Evolutionary conservation across 2,113 vertebrate species (phyloP), one percentile per base, ranked within the genome.

Genomic region (Platichthys stellatus): DNA sequence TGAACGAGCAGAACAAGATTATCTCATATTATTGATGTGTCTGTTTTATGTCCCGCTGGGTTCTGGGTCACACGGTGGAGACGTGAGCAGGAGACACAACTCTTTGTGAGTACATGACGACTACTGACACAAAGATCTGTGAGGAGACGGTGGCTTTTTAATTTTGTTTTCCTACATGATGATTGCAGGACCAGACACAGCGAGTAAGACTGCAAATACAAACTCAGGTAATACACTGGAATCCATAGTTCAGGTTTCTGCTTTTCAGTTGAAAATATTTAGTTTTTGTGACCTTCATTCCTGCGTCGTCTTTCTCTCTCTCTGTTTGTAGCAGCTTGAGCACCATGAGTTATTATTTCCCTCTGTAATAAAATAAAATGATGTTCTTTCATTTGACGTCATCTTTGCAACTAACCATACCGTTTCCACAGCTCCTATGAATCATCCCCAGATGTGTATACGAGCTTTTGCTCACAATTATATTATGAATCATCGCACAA

Each of bases 141-240:
- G 61, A 81, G 14, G n/a, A 15, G 54, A 70, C 7, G n/a, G 20
- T 43, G 2, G 35, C 2, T 64, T 24, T 23, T 45, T 10, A 5
- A 31, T 61, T 66, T 40, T 31, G 31, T 57, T 24, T 14, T 2
- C 20, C 14, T 15, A 56, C n/a, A 28, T 21, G 17, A 66, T 78
- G 78, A 82, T 74, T 61, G 38, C 43, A 2, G 74, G 58, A 79
- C 35, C 61, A 3, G 83, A 77, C 9, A 8, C 43, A 26, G 38
- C 15, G 40, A 43, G 12, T 43, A 43, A 43, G 40, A 31, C 45
- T 40, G 13, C 61, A 64, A 38, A 14, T 18, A 54, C 64, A 71
- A 43, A 60, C 56, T 70, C 81, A 81, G 85, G 87, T 87, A 80
- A 24, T 75, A 43, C 23, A 60, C n/a, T 18, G 17, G 14, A 49